Conservation (phyloP, 2,113 vertebrate species). For the Vulpes lagopus region DNA sequence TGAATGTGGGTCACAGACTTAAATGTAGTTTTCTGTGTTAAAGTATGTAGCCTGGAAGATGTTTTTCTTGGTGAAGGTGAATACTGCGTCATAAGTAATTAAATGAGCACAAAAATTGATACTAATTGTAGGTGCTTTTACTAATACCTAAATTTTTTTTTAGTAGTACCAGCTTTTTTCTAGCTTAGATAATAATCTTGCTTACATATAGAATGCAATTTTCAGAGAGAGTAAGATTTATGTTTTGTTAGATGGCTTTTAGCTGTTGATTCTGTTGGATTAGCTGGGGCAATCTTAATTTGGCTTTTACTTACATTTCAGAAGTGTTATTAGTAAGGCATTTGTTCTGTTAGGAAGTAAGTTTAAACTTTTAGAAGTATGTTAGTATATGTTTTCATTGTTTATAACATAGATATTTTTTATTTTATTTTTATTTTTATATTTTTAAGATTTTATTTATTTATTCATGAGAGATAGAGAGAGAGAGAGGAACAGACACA, state of each 20-base stretch:
- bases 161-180: not conserved
- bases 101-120: not conserved
- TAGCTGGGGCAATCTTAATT: not conserved
- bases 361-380: not conserved
- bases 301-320: conserved; percentile 39
- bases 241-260: conserved; percentile 29
- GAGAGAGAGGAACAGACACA: no score
- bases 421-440: no score
- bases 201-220: not conserved
- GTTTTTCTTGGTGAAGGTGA: conserved; percentile 16
- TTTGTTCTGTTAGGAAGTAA: not conserved
- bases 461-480: no score
- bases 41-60: not conserved
- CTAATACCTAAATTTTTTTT: conserved; percentile 17
- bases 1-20: not conserved
- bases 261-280: not conserved
- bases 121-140: not conserved
- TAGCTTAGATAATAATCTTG: not conserved
- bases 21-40: conserved; percentile 4
- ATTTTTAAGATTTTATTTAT: no score
- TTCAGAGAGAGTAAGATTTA: not conserved
- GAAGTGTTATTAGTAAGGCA: not conserved
- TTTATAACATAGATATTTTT: not conserved
- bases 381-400: not conserved
- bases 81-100: not conserved